Conservation (phyloP, 2,113 vertebrate genomes). For the Seriola aureovittata region DNA sequence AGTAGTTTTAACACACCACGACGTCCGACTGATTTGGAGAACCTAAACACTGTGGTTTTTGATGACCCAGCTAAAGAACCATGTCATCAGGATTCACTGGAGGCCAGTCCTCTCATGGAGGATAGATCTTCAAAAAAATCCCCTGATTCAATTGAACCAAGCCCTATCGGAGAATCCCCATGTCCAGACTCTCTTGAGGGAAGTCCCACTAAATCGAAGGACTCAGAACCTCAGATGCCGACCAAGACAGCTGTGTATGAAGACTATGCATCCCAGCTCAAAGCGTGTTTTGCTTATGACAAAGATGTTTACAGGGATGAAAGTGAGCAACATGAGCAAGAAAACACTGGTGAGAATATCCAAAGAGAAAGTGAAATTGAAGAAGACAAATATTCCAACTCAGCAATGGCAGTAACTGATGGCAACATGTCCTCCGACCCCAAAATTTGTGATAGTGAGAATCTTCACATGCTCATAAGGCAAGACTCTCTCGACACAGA, state of each 20-base stretch:
- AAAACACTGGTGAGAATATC: constrained; percentile 65
- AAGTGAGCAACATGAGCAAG: constrained; percentile 30
- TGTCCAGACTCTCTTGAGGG: constrained; percentile 94
- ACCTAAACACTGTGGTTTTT: constrained; percentile 81
- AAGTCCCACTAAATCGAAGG: constrained; percentile 87
- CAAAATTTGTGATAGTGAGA: constrained; percentile 79
- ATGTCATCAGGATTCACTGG: constrained; percentile 92
- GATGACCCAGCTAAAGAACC: constrained; percentile 85
- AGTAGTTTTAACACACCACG: constrained; percentile 82
- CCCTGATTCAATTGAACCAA: constrained; percentile 97
- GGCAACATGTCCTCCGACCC: constrained; percentile 88
- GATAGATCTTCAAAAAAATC: constrained; percentile 94
- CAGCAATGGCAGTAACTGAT: constrained; percentile 81
- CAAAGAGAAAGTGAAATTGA: constrained; percentile 88
- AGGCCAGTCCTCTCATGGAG: constrained; percentile 91
- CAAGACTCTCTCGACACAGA: constrained; percentile 67
- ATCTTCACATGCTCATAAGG: constrained; percentile 75
- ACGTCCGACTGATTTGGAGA: constrained; percentile 84
- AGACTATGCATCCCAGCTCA: constrained; percentile 80
- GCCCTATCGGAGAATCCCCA: constrained; percentile 92
- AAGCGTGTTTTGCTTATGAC: constrained; percentile 76
- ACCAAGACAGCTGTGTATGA: constrained; percentile 78
- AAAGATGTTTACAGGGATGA: constrained; percentile 50
- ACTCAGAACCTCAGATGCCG: constrained; percentile 73
- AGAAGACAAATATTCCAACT: constrained; percentile 78